These are phyloP conservation scores for Valencia hispanica DNA, from an alignment of 2,797 vertebrate species.

Conservation along the genomic window DNA sequence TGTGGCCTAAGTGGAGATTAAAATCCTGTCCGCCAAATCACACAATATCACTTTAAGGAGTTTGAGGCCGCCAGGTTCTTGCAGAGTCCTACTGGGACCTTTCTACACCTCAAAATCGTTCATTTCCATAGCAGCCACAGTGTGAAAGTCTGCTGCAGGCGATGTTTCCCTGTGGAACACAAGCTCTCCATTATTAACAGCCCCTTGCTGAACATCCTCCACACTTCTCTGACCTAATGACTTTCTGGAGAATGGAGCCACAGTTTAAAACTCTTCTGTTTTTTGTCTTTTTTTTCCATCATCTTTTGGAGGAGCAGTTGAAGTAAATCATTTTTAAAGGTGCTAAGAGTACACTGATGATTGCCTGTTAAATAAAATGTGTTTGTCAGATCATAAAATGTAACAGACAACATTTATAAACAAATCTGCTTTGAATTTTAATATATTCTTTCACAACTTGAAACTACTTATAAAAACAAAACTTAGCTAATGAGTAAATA, in stretches of 20 bases:
- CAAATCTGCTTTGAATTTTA: neutral
- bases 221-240: constrained; percentile 81
- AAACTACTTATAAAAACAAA: neutral
- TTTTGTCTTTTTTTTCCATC: constrained; percentile 30
- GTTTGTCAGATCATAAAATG: constrained; percentile 2
- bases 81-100: constrained; percentile 61
- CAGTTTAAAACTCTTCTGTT: constrained; percentile 71
- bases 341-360: constrained; percentile 39
- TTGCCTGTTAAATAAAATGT: neutral
- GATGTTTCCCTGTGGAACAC: constrained; percentile 74
- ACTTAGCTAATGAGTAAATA: neutral
- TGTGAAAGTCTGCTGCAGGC: constrained; percentile 71
- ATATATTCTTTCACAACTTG: neutral
- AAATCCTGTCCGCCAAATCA: constrained; percentile 69
- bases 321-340: constrained; percentile 55
- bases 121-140: constrained; percentile 76
- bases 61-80: constrained; percentile 49
- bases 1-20: constrained; percentile 60
- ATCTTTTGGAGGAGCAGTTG: constrained; percentile 34
- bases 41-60: constrained; percentile 58
- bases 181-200: constrained; percentile 81
- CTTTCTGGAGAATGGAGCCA: constrained; percentile 69
- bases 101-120: constrained; percentile 70
- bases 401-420: neutral
- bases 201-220: constrained; percentile 73